Evolutionary conservation across 2,888 invertebrate genomes (phyloP).

Genomic region (Rhabditoides inermis): DNA sequence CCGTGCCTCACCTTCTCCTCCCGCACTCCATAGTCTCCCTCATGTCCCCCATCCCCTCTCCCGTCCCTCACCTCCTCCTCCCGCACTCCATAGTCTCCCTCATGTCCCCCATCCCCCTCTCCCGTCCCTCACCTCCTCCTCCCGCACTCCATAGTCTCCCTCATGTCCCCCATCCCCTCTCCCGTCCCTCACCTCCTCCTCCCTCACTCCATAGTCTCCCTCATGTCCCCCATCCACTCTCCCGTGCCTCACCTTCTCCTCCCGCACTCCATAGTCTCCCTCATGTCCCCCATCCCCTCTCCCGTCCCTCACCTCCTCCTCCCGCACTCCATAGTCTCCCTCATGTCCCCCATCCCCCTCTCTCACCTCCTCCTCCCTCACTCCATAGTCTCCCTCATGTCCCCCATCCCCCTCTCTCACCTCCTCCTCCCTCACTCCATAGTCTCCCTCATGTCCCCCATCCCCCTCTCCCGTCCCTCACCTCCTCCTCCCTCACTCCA

Average conservation of each 20-base stretch:
- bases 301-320: constrained; percentile 81
- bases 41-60: too few species aligned
- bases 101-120: too few species aligned
- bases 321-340: constrained; percentile 94
- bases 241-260: constrained; percentile 81
- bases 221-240: too few species aligned
- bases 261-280: constrained; percentile 94
- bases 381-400: constrained; percentile 94
- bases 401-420: too few species aligned
- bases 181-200: constrained; percentile 81
- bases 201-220: constrained; percentile 94
- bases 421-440: constrained; percentile 94
- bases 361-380: constrained; percentile 85
- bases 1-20: constrained; percentile 85
- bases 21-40: constrained; percentile 92
- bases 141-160: constrained; percentile 94
- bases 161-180: too few species aligned
- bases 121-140: constrained; percentile 81
- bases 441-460: too few species aligned
- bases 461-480: too few species aligned
- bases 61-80: constrained; percentile 85
- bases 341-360: too few species aligned
- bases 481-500: constrained; percentile 92
- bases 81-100: constrained; percentile 92
- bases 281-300: too few species aligned